Conservation (phyloP, 2,888 invertebrate genomes). For the Achlya flavicornis region DNA sequence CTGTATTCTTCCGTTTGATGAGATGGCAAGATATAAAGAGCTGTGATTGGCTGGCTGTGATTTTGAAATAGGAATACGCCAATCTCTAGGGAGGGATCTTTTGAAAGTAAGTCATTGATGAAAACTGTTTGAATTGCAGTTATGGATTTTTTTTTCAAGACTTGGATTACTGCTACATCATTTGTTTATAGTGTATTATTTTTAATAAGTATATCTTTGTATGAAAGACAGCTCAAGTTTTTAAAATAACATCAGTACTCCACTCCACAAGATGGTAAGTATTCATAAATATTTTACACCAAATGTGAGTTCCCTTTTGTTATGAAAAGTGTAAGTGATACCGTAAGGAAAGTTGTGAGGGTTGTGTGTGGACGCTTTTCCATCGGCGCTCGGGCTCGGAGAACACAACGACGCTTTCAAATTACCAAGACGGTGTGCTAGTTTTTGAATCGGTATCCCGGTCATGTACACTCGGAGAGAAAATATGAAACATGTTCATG, state of each 20-base stretch:
- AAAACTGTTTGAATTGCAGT: too few relatives aligned
- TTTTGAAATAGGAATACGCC: neutral
- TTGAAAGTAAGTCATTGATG: neutral
- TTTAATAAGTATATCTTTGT: too few relatives aligned
- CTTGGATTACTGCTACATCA: too few relatives aligned
- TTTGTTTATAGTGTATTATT: too few relatives aligned
- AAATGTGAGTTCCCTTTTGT: conserved; percentile 5
- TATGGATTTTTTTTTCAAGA: neutral
- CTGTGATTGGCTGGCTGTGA: neutral
- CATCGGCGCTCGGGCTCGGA: conserved; percentile 16
- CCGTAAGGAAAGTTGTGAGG: conserved; percentile 31
- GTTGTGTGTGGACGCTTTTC: conserved; percentile 32
- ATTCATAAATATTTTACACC: conserved; percentile 1
- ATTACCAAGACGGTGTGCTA: conserved; percentile 66
- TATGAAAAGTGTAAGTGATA: conserved; percentile 43
- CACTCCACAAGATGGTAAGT: neutral
- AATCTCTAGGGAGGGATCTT: neutral
- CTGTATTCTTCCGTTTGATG: neutral
- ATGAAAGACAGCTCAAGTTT: neutral
- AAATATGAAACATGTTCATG: conserved; percentile 14
- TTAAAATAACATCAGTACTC: neutral
- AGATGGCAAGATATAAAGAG: neutral
- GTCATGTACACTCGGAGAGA: conserved; percentile 47
- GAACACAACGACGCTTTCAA: conserved; percentile 59
- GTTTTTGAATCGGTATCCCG: conserved; percentile 50